A percentile compares a stretch with the other conserved stretches of the same genome.
Evolutionary conservation across 2,113 vertebrate species (phyloP).

Genomic region (Haemorhous mexicanus): DNA sequence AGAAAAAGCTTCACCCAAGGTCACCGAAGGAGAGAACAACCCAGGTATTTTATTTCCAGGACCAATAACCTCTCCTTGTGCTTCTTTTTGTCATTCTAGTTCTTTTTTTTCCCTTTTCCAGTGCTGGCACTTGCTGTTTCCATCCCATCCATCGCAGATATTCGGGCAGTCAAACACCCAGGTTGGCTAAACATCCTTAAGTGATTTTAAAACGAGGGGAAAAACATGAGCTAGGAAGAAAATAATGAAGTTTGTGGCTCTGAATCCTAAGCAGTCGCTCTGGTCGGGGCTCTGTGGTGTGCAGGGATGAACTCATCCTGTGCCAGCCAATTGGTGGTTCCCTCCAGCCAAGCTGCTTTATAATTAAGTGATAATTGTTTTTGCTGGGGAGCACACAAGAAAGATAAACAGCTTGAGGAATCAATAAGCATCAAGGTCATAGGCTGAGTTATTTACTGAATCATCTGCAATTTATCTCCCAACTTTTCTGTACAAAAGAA

Average conservation of each 20-base stretch:
- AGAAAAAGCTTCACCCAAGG: neutral
- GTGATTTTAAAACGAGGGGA: slow-evolving; percentile 64
- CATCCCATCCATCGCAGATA: neutral
- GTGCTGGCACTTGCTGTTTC: neutral
- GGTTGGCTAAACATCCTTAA: slow-evolving; percentile 56
- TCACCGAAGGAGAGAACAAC: neutral
- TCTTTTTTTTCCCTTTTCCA: neutral
- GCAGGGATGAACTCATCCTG: slow-evolving; percentile 68
- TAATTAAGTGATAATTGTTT: slow-evolving; percentile 84
- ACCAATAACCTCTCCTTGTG: neutral
- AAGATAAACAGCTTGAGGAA: slow-evolving; percentile 80
- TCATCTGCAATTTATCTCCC: slow-evolving; percentile 73
- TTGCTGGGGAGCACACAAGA: slow-evolving; percentile 68
- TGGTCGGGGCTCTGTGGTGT: slow-evolving; percentile 50
- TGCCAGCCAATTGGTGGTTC: slow-evolving; percentile 66
- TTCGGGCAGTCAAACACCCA: neutral
- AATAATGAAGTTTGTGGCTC: slow-evolving; percentile 71
- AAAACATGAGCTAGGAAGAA: slow-evolving; percentile 46
- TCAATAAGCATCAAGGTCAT: slow-evolving; percentile 82
- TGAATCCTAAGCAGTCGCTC: slow-evolving; percentile 71
- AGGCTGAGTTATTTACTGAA: slow-evolving; percentile 78
- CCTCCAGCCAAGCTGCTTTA: slow-evolving; percentile 76
- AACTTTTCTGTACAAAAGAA: slow-evolving; percentile 56
- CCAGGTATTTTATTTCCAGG: neutral
- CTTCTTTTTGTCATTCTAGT: neutral